phyloP scores from a whole-genome alignment of 2,113 vertebrate species.

The Channa maculata region DNA sequence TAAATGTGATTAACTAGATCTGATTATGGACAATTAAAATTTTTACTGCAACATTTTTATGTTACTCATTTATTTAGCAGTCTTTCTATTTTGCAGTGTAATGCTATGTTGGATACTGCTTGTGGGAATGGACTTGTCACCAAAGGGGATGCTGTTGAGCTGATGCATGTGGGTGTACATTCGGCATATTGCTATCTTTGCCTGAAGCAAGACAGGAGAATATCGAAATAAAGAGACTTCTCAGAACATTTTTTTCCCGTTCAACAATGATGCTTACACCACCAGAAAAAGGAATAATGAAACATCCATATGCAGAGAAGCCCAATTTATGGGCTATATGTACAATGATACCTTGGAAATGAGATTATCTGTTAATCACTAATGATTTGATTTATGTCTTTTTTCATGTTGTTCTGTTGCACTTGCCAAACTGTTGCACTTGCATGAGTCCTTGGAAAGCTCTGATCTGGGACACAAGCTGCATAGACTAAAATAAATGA shows the following conservation, averaged over 20 bases:
- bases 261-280: constrained; percentile 36
- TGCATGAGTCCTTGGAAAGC: constrained; percentile 29
- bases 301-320: constrained; percentile 20
- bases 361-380: not conserved
- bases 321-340: not conserved
- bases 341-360: not conserved
- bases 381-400: not conserved
- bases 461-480: constrained; percentile 29
- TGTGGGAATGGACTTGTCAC: constrained; percentile 74
- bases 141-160: constrained; percentile 71
- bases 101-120: constrained; percentile 64
- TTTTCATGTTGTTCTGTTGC: not conserved
- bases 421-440: constrained; percentile 8
- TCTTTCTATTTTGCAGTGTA: constrained; percentile 53
- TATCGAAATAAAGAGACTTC: constrained; percentile 58
- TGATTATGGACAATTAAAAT: constrained; percentile 50
- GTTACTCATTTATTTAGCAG: constrained; percentile 24
- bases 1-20: constrained; percentile 44
- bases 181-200: constrained; percentile 68
- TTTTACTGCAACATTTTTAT: constrained; percentile 12
- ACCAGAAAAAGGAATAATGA: constrained; percentile 41
- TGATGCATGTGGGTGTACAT: constrained; percentile 76
- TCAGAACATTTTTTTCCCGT: constrained; percentile 33
- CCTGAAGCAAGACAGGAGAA: constrained; percentile 72
- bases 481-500: constrained; percentile 52